These are phyloP conservation scores for Amphipyra berbera DNA, from an alignment of 2,888 invertebrate species.

Conservation along the genomic window DNA sequence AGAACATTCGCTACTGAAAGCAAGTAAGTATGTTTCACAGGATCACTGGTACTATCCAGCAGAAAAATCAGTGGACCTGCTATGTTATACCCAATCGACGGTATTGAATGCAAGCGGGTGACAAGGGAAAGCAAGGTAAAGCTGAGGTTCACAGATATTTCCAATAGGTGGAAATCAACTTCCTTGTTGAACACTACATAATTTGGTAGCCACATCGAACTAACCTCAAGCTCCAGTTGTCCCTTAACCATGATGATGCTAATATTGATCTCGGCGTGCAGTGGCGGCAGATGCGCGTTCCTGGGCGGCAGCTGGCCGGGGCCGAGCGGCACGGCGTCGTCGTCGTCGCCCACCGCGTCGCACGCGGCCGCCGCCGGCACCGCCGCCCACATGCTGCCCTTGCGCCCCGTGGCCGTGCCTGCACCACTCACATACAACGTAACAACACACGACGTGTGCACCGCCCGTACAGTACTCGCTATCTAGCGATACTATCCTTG, in stretches of 20 bases:
- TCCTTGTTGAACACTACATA: too few species aligned
- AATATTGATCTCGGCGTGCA: slow-evolving; percentile 95
- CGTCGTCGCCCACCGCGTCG: slow-evolving; percentile 77
- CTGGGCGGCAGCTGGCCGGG: slow-evolving; percentile 95
- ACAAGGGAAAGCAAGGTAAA: too few species aligned
- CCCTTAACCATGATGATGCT: slow-evolving; percentile 97
- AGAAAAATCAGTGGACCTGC: too few species aligned
- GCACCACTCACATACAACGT: slow-evolving; percentile 69
- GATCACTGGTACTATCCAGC: too few species aligned
- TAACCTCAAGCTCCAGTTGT: slow-evolving; percentile 95
- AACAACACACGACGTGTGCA: slow-evolving; percentile 45
- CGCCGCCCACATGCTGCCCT: slow-evolving; percentile 89
- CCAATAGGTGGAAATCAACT: too few species aligned
- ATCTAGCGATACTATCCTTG: slow-evolving; percentile 23
- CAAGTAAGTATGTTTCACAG: too few species aligned
- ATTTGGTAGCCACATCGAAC: too few species aligned
- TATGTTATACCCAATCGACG: too few species aligned
- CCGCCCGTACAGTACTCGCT: slow-evolving; percentile 48
- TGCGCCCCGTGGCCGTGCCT: slow-evolving; percentile 89
- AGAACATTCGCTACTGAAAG: too few species aligned
- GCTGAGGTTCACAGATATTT: too few species aligned
- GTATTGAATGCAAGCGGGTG: too few species aligned
- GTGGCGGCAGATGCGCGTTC: slow-evolving; percentile 92
- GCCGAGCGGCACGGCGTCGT: slow-evolving; percentile 91
- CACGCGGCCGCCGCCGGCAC: slow-evolving; percentile 84